Base-by-base conservation (phyloP, 2,797 vertebrate species). In the Amphiprion clarkii region DNA sequence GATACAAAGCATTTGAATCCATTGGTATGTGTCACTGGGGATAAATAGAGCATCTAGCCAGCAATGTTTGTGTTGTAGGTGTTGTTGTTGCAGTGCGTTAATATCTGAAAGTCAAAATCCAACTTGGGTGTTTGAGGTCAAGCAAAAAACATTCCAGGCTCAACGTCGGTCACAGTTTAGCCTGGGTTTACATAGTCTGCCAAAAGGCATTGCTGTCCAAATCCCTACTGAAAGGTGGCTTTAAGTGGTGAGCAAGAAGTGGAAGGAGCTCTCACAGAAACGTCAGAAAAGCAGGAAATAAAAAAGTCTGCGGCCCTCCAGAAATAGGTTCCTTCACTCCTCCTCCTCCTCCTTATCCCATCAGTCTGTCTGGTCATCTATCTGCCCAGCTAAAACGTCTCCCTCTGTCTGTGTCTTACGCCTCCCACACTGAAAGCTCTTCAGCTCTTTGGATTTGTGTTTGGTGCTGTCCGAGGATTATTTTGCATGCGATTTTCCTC, bases 171-270 rank as follows among this genome's bases (percentile, higher is more conserved):
- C 3, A 5, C 40, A 48, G 63, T 84, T 81, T 71, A 82, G 74
- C 65, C 42, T 2, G 52, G 71, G 56, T 78, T 83, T 83, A 67
- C 31, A 69, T 48, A 57, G 16, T 51, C 60, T 78, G 66, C 79
- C 72, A 70, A 56, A 49, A 78, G 60, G 52, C 79, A 67, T 82
- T 14, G 6, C 62, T 65, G 53, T 81, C 78, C 70, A 85, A 83
- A 87, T 85, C 74, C 65, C 42, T 27, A 2, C 61, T 82, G 66
- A 88, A 70, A 77, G 78, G 79, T 73, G 79, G 78, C 64, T 83
- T 79, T 65, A 68, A 84, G 73, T 71, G 72, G 83, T 81, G 74
- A 84, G 52, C 74, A 59, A 40, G 64, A 62, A 51, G 68, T 39
- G n/a, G 51, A 67, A 67, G 76, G 33, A 16, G 9, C 57, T 69